Percentiles rank a stretch among this genome's conserved stretches.
phyloP scores from a whole-genome alignment of 1,140 invertebrate species.

The Centruroides vittatus region DNA sequence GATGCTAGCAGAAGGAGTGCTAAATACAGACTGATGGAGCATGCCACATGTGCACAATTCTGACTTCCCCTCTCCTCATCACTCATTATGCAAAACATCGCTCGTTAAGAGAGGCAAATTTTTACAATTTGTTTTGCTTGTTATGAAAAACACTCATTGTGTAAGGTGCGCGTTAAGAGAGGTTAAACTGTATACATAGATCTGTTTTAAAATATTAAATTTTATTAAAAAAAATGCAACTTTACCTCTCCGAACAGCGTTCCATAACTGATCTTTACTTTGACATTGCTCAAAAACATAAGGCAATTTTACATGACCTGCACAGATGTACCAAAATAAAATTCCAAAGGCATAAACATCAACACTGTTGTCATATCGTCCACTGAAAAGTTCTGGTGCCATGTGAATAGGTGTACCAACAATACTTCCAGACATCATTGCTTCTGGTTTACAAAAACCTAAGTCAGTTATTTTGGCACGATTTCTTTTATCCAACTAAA shows the following conservation, averaged over 20 bases:
- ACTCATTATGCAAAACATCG: no score
- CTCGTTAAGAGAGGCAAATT: no score
- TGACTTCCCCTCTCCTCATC: no score
- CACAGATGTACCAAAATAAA: slow-evolving; percentile 80
- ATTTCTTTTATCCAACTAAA: slow-evolving; percentile 49
- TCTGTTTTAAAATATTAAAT: no score
- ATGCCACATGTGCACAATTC: no score
- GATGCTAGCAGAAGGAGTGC: no score
- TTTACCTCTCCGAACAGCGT: slow-evolving; percentile 65
- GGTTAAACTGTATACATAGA: no score
- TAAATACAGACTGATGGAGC: no score
- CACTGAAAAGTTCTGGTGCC: slow-evolving; percentile 73
- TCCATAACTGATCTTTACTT: slow-evolving; percentile 80
- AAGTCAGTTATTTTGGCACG: slow-evolving; percentile 74
- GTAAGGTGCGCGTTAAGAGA: no score
- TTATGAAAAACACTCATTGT: no score
- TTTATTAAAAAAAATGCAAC: no score
- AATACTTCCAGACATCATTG: slow-evolving; percentile 73
- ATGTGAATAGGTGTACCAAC: slow-evolving; percentile 84
- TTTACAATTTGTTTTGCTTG: no score
- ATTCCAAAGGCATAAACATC: slow-evolving; percentile 87
- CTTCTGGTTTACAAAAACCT: slow-evolving; percentile 80
- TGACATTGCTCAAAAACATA: slow-evolving; percentile 68
- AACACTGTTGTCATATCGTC: slow-evolving; percentile 67
- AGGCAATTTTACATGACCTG: slow-evolving; percentile 63